A percentile compares a stretch with the other conserved stretches of the same genome.
phyloP scores from a whole-genome alignment of 1,140 invertebrate species.

The Monochamus saltuarius region DNA sequence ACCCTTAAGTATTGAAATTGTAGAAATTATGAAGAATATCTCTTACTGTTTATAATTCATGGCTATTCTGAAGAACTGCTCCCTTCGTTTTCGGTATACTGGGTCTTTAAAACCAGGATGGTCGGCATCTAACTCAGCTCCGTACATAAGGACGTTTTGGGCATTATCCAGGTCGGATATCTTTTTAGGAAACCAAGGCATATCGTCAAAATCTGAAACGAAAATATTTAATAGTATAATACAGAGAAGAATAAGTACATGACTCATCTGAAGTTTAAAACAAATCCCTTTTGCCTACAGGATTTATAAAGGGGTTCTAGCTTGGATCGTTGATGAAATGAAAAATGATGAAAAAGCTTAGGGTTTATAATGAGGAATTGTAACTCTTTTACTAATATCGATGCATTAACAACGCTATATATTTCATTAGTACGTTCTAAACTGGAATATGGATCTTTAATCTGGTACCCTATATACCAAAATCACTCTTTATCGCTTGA shows the following conservation, averaged over 20 bases:
- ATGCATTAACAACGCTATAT: no score
- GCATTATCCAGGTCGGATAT: constrained; percentile 91
- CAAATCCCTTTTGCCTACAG: no score
- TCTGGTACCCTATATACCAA: no score
- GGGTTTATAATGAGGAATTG: no score
- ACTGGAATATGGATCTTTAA: no score
- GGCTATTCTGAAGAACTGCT: constrained; percentile 92
- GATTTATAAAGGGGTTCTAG: no score
- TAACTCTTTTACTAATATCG: no score
- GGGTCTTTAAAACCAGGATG: constrained; percentile 99
- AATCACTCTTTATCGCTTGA: no score
- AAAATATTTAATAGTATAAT: neutral
- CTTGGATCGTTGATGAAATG: no score
- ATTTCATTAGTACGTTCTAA: no score
- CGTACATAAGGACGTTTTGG: constrained; percentile 96
- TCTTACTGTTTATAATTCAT: constrained; percentile 93
- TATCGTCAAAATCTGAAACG: constrained; percentile 73
- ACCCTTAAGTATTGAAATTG: neutral
- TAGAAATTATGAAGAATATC: constrained; percentile 4
- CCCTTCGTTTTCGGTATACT: constrained; percentile 86
- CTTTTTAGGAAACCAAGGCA: constrained; percentile 97
- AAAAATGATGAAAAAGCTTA: no score
- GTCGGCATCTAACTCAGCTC: constrained; percentile 94
- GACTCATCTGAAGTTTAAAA: no score
- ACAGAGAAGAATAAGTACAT: neutral